Base-by-base conservation (phyloP, 1,140 invertebrate species). In the Plodia interpunctella region DNA sequence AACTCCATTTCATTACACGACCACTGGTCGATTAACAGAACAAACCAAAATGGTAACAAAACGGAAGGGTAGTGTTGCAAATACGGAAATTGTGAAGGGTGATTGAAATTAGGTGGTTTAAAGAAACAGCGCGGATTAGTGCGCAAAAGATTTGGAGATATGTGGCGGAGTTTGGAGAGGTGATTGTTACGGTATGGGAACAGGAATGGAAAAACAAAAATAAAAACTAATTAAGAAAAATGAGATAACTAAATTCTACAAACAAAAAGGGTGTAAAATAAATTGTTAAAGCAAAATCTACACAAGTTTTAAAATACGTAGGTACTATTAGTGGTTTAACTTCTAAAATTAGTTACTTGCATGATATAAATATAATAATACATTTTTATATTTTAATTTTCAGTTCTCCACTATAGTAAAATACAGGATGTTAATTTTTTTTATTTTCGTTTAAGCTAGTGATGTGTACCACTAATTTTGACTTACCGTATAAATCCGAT, bases 401-500 rank as follows among this genome's bases (percentile, higher is more conserved):
- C 21, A 25, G 21, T 25, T 25, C 21, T 32, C 30, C 3, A 8
- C 4, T 32, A 32, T 32, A 6, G 28, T 28, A 9, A 28, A 3
- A 28, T 28, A 28, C 28, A 28, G 9, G 2, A 25, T 25, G 6
- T 6, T 25, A 25, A 6, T 2, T 25, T 3, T 25, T 25, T 25
- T 25, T 25, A 25, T 25, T 25, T n/a, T n/a, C n/a, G n/a, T n/a
- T n/a, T n/a, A n/a, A 25, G 6, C 10, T 5, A 25, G 18, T 2
- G 38, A 3, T 44, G 6, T 25, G 2, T 25, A 25, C 6, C 21
- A 44, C 6, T 5, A 15, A 44, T 55, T 59, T 50, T 54, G 56
- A 74, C 91, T 90, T 89, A 95, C 94, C 95, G 93, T 82, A 95
- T 94, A 86, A 98, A 98, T 63, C 96, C 97, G 67, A 98, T 94